phyloP scores from a whole-genome alignment of 2,797 vertebrate genomes.

The Margarornis squamiger region DNA sequence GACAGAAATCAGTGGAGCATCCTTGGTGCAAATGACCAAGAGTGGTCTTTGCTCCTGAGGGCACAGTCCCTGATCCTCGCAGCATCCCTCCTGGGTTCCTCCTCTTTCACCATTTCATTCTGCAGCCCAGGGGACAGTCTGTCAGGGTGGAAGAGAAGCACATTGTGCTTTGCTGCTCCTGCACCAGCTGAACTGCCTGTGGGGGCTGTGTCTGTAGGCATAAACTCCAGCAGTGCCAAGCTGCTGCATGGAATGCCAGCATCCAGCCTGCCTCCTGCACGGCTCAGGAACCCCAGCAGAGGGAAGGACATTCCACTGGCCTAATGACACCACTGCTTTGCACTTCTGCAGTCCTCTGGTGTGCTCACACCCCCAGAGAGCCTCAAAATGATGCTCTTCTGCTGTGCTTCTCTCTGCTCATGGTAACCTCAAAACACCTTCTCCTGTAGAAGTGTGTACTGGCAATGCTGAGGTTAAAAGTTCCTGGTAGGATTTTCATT shows the following conservation, averaged over 20 bases:
- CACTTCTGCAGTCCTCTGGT: not conserved
- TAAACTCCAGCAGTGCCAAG: not conserved
- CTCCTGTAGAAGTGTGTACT: accelerated
- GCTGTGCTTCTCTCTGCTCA: not conserved
- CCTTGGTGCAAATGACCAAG: not conserved
- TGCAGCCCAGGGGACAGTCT: not conserved
- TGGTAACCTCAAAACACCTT: not conserved
- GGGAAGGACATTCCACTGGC: not conserved
- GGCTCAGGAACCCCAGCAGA: not conserved
- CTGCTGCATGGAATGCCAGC: not conserved
- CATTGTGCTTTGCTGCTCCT: not conserved
- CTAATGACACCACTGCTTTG: not conserved
- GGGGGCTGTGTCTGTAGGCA: not conserved
- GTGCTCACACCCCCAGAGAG: not conserved
- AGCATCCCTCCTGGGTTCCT: not conserved
- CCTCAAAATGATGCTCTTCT: not conserved
- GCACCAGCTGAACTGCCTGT: not conserved
- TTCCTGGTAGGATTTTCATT: not conserved
- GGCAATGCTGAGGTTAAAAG: not conserved
- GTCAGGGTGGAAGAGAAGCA: not conserved
- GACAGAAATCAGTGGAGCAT: not conserved
- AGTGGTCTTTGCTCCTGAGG: not conserved
- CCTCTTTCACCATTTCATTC: not conserved
- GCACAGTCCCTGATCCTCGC: not conserved
- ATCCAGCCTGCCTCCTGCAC: not conserved